These are phyloP conservation scores for Andricus curvator DNA, from an alignment of 2,888 invertebrate species.

Conservation along the genomic window DNA sequence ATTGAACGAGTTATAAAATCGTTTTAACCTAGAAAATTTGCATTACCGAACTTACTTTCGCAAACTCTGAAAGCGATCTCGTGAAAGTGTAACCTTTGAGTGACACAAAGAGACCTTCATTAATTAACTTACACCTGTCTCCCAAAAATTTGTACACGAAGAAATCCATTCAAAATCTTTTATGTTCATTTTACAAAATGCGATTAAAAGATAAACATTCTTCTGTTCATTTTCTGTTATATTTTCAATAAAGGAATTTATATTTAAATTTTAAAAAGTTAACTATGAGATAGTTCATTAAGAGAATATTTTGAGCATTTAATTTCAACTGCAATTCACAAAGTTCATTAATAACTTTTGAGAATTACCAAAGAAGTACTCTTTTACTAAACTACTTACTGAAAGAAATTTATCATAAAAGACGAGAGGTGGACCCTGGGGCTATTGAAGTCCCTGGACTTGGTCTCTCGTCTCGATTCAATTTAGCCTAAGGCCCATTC, in stretches of 20 bases:
- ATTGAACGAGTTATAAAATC: slow-evolving; percentile 8
- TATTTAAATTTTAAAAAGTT: too few relatives aligned
- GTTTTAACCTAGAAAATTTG: slow-evolving; percentile 8
- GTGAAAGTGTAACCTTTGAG: slow-evolving; percentile 10
- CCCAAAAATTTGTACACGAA: neutral
- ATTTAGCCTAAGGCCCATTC: slow-evolving; percentile 53
- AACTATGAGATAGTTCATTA: too few relatives aligned
- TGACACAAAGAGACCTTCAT: neutral
- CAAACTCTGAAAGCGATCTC: slow-evolving; percentile 10
- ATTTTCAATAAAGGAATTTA: neutral
- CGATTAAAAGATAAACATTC: neutral
- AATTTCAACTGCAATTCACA: neutral
- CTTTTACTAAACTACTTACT: neutral
- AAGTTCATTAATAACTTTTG: neutral
- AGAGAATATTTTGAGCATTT: neutral
- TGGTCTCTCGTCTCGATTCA: slow-evolving; percentile 55
- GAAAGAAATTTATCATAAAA: slow-evolving; percentile 16
- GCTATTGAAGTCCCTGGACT: slow-evolving; percentile 58
- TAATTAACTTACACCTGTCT: neutral
- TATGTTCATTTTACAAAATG: too few relatives aligned
- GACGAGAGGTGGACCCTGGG: slow-evolving; percentile 41
- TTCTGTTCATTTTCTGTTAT: neutral
- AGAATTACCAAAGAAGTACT: neutral
- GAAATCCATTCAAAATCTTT: neutral
- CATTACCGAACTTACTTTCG: slow-evolving; percentile 29